These are phyloP conservation scores for Zaprionus inermis DNA, from an alignment of 1,140 invertebrate genomes.

Conservation along the genomic window DNA sequence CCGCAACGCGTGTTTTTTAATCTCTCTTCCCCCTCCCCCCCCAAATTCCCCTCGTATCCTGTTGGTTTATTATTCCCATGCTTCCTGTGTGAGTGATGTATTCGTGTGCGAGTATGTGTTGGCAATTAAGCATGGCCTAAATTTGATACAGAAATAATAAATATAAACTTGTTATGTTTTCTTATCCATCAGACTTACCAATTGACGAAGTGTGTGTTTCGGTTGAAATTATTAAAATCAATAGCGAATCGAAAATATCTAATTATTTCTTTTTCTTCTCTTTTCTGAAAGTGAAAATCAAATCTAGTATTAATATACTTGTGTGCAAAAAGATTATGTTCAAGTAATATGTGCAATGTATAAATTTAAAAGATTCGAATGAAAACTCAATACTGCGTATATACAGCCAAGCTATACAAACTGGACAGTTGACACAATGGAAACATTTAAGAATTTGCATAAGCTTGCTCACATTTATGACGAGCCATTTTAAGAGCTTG, in stretches of 20 bases:
- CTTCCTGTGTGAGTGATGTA: constrained; percentile 18
- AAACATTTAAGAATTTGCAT: constrained; percentile 55
- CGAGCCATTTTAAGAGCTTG: constrained; percentile 24
- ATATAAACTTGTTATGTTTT: constrained; percentile 1
- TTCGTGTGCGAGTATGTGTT: constrained; percentile 22
- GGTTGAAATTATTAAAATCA: constrained; percentile 70
- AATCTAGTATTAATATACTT: constrained; percentile 47
- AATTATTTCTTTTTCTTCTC: constrained; percentile 83
- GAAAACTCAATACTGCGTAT: constrained; percentile 25
- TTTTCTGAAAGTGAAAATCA: constrained; percentile 76
- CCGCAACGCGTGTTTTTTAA: constrained; percentile 57
- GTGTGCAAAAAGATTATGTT: constrained; percentile 11
- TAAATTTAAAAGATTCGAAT: constrained; percentile 24
- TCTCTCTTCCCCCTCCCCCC: constrained; percentile 21
- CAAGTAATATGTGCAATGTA: background rate
- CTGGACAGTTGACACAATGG: constrained; percentile 54
- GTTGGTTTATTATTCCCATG: background rate
- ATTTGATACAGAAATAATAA: constrained; percentile 21
- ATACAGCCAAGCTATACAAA: constrained; percentile 64
- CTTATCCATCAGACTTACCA: constrained; percentile 53
- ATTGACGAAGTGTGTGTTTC: constrained; percentile 58
- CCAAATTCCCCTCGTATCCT: background rate
- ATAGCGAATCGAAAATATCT: constrained; percentile 67
- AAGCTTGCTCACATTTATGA: constrained; percentile 71
- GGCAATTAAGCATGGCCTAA: background rate